Base-by-base conservation (phyloP, 1,140 invertebrate genomes). In the Mya arenaria region DNA sequence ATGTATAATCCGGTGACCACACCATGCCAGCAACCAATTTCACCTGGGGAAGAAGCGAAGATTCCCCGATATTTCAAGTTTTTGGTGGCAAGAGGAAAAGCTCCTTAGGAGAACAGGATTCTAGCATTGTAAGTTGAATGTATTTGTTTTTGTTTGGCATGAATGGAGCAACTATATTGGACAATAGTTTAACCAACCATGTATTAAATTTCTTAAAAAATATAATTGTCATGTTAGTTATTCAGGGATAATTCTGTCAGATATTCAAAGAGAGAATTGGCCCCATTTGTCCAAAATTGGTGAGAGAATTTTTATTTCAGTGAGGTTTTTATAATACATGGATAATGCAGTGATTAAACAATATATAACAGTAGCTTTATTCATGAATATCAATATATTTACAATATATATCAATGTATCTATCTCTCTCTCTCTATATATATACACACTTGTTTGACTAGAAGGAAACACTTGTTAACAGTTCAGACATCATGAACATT, bases 11-110 rank as follows among this genome's bases (percentile, higher is more conserved):
- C n/a, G n/a, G n/a, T n/a, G n/a, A n/a, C n/a, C n/a, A n/a, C 48
- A 66, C 32, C 3, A 81, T 81, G 78, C 78, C 78, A n/a, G 78
- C 78, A 30, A 81, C 78, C 36, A 63, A 72, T 32, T 71, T 69
- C n/a, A 65, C 32, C 25, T 81, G 78, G 78, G 8, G 56, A 17
- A 28, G 56, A 13, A 56, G 48, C 56, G 62, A 78, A 41, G 17
- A 66, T 15, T 30, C 55, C 10, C 44, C 56, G 17, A 69, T 83
- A 30, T 75, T 58, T 28, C 73, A 66, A 28, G 73, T 71, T n/a
- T 77, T 60, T 62, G 78, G 78, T 30, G 55, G 58, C 30, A 77
- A 85, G 41, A 82, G 81, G 62, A 82, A 69, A 37, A 32, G 30
- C 30, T 19, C 19, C 23, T 32, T 5, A 0, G 60, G 68, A 17